Base-by-base conservation (phyloP, 2,888 invertebrate genomes). In the Tachina fera region DNA sequence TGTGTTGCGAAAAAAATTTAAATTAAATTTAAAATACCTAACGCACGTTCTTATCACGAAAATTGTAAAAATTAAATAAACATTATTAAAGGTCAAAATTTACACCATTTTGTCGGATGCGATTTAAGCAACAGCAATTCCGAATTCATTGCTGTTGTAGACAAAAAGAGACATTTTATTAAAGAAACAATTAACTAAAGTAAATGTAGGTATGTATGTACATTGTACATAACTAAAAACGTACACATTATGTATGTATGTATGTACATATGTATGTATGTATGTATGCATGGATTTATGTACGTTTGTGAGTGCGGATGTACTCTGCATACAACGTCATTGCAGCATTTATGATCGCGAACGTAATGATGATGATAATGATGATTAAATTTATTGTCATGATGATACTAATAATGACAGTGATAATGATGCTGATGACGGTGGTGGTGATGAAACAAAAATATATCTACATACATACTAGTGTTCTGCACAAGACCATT, bases 1-100 rank as follows among this genome's bases (percentile, higher is more conserved):
- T 22, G 31, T 58, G 14, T 58, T 58, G 31, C 51, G 8, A 56
- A 56, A 31, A 43, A 58, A 61, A 71, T 61, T 63, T 61, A 65
- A 68, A 61, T 68, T 53, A 58, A 41, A 79, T 56, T 72, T n/a
- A 53, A 58, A 56, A 79, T 19, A 16, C 31, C 16, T 70, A 53
- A 76, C 63, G 75, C 82, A 82, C 82, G 70, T 82, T 82, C 63
- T 53, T 70, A 31, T 39, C 63, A 76, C 61, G 53, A 58, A 77
- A 61, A 63, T 19, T 41, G 4, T 22, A 47, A 47, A 67, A 14
- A 14, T 16, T 16, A 51, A n/a, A 79, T 49, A n/a, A 43, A 77
- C 49, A 75, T 68, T 51, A 49, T 31, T 67, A 85, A 85, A 85
- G 84, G 85, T 85, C 85, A 85, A 78, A 74, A 78, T 65, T 22